These are phyloP conservation scores for Sycophila sp. DNA, from an alignment of 1,140 invertebrate species.

Conservation along the genomic window DNA sequence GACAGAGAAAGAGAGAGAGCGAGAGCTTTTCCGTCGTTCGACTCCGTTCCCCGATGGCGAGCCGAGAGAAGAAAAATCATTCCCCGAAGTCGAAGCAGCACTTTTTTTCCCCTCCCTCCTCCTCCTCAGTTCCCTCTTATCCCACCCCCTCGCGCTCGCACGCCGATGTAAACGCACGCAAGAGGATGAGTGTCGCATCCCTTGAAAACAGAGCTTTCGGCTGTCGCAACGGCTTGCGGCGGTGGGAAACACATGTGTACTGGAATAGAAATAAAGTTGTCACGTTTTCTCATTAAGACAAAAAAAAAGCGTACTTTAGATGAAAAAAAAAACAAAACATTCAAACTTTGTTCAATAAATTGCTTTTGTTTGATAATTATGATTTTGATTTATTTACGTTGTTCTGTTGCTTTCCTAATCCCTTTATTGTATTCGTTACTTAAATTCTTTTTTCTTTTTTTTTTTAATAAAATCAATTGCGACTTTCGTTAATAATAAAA, in stretches of 20 bases:
- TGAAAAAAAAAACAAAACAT: slow-evolving; percentile 2
- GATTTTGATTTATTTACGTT: slow-evolving; percentile 30
- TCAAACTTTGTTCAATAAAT: slow-evolving; percentile 31
- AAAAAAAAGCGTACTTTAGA: neutral
- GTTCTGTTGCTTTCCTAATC: neutral
- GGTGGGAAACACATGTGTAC: neutral
- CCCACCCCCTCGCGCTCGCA: slow-evolving; percentile 21
- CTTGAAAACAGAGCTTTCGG: slow-evolving; percentile 26
- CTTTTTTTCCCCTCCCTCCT: slow-evolving; percentile 24
- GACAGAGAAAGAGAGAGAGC: neutral
- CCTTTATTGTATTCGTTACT: neutral
- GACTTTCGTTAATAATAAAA: too few species aligned
- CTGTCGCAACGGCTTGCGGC: neutral
- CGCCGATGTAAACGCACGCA: neutral
- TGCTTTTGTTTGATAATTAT: slow-evolving; percentile 30
- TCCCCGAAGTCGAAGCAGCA: slow-evolving; percentile 13
- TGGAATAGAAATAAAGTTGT: neutral
- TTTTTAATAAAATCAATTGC: too few species aligned
- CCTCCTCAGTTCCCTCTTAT: too few species aligned
- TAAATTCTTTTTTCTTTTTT: too few species aligned
- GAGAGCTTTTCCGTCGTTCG: neutral
- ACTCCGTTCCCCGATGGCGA: neutral
- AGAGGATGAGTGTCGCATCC: slow-evolving; percentile 14
- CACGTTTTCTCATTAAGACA: slow-evolving; percentile 12
- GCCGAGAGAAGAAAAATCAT: slow-evolving; percentile 18